Evolutionary conservation across 2,888 invertebrate species (phyloP).

Genomic region (Lasioglossum malachurum): DNA sequence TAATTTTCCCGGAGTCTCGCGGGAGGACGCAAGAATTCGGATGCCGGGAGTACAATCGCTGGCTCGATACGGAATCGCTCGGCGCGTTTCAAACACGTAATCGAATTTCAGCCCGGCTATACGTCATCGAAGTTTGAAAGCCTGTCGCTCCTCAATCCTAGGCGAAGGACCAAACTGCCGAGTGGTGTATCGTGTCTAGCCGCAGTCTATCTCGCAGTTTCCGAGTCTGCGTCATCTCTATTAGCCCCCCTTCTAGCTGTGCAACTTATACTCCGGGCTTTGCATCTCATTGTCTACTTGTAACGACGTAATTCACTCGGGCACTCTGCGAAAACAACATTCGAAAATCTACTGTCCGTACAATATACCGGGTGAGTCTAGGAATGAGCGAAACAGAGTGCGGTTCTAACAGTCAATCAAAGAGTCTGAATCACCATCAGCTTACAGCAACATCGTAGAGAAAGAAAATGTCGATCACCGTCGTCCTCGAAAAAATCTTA

Average conservation of each 20-base stretch:
- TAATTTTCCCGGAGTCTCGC: neutral
- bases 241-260: neutral
- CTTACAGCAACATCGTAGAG: too few species aligned
- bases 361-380: neutral
- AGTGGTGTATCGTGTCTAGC: neutral
- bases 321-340: neutral
- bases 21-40: neutral
- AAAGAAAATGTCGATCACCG: too few species aligned
- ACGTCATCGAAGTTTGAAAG: constrained; percentile 22
- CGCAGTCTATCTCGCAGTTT: constrained; percentile 14
- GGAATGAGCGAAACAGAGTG: too few species aligned
- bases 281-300: neutral
- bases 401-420: too few species aligned
- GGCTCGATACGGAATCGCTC: neutral
- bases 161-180: neutral
- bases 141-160: constrained; percentile 27
- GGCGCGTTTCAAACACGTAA: neutral
- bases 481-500: too few species aligned
- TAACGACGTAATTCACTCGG: neutral
- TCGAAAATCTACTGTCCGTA: neutral
- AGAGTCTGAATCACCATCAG: too few species aligned
- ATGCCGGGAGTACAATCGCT: neutral
- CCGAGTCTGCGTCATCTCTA: neutral
- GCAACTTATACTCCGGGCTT: neutral
- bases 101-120: constrained; percentile 6